Percentiles rank a stretch among this genome's conserved stretches.
Evolutionary conservation across 1,140 invertebrate species (phyloP).

Genomic region (Akabosia matsudoensis): DNA sequence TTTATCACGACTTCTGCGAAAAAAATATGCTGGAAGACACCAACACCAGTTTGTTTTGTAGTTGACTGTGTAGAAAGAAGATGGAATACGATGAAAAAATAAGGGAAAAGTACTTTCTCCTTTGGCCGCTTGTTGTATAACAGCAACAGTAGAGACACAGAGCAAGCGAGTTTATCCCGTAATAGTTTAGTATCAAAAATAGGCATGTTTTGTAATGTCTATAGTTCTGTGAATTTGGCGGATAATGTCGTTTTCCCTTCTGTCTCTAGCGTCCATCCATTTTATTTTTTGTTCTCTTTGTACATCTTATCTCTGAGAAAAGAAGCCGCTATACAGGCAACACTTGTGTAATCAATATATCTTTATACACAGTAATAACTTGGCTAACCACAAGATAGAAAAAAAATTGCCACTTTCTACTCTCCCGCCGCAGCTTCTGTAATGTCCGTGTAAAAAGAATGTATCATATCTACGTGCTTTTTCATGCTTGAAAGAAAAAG

Average conservation of each 20-base stretch:
- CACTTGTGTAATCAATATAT: no score
- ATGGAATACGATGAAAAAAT: not conserved
- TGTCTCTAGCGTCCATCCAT: not conserved
- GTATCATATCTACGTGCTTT: no score
- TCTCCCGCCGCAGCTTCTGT: no score
- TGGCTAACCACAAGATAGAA: no score
- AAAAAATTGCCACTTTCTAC: no score
- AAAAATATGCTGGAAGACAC: not conserved
- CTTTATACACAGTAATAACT: no score
- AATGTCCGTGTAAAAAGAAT: not conserved
- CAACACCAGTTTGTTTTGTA: not conserved
- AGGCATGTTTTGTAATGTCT: no score
- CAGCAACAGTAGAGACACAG: no score
- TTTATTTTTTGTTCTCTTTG: not conserved
- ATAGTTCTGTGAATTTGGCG: not conserved
- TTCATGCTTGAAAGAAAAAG: not conserved
- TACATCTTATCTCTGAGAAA: not conserved
- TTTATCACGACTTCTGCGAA: constrained; percentile 1
- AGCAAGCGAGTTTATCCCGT: no score
- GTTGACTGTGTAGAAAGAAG: not conserved
- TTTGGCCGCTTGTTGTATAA: no score
- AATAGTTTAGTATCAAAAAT: no score
- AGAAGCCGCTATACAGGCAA: not conserved
- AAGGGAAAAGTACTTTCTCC: not conserved
- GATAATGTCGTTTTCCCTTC: constrained; percentile 1